Percentiles rank a stretch among this genome's conserved stretches.
Evolutionary conservation across 1,140 invertebrate species (phyloP).

Genomic region (Rhagoletis pomonella): DNA sequence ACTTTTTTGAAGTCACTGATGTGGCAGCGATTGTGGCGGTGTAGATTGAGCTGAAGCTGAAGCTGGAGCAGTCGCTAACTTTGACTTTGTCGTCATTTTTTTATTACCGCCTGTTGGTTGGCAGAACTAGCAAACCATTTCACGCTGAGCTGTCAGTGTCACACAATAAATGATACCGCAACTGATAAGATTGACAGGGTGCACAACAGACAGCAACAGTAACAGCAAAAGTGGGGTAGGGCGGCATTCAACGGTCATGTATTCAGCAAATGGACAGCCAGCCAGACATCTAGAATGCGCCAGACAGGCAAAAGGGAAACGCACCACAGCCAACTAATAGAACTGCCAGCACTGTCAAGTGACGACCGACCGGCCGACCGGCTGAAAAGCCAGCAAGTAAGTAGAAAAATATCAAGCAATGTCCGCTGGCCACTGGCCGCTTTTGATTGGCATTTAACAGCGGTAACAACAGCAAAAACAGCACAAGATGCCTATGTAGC

Average conservation of each 20-base stretch:
- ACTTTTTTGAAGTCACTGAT: background rate
- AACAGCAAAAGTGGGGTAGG: constrained; percentile 5
- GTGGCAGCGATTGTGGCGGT: background rate
- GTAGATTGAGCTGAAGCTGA: background rate
- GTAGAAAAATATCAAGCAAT: background rate
- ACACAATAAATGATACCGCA: constrained; percentile 58
- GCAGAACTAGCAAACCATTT: constrained; percentile 51
- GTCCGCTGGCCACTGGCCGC: constrained; percentile 3
- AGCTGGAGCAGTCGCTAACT: background rate
- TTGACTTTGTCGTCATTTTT: background rate
- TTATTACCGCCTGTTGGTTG: background rate
- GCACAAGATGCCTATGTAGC: background rate
- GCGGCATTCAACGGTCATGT: constrained; percentile 23
- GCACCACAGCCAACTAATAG: background rate
- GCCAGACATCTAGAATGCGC: background rate
- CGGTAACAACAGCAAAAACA: constrained; percentile 33
- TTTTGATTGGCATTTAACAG: constrained; percentile 46
- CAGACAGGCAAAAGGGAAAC: constrained; percentile 3
- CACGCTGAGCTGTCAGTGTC: constrained; percentile 58
- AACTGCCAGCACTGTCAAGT: constrained; percentile 21
- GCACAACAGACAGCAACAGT: constrained; percentile 17
- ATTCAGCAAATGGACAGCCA: background rate
- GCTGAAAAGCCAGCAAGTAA: background rate
- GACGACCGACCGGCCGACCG: background rate
- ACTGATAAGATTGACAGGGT: constrained; percentile 55